Evolutionary conservation across 2,797 vertebrate genomes (phyloP).

Genomic region (Sitta carolinensis): DNA sequence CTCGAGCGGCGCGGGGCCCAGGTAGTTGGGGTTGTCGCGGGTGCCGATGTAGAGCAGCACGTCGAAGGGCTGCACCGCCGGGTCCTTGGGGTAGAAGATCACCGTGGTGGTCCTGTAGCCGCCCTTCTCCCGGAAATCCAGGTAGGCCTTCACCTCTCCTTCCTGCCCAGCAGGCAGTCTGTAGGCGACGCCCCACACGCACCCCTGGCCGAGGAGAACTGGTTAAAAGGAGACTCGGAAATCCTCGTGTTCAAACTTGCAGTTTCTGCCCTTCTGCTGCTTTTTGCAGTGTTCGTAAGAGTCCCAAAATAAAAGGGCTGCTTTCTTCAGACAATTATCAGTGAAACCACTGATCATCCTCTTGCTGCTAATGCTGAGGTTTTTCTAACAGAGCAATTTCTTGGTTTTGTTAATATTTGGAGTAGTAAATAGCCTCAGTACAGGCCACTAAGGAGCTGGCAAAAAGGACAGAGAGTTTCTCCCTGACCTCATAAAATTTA

Average conservation of each 20-base stretch:
- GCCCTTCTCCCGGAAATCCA: conserved; percentile 95
- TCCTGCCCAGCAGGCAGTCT: conserved; percentile 89
- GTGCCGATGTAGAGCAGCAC: conserved; percentile 93
- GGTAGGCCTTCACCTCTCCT: conserved; percentile 91
- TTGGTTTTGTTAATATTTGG: neutral
- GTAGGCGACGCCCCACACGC: conserved; percentile 97
- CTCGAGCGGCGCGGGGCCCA: conserved; percentile 94
- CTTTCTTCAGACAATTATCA: neutral
- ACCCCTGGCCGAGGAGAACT: conserved; percentile 77
- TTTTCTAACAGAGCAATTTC: neutral
- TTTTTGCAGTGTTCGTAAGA: neutral
- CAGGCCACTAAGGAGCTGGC: neutral
- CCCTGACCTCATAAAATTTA: neutral
- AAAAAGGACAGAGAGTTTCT: neutral
- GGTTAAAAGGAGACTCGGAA: neutral
- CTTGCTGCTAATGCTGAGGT: neutral
- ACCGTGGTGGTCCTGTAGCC: conserved; percentile 90
- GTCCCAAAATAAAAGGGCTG: neutral
- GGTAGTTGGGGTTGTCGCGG: conserved; percentile 91
- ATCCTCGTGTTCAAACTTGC: neutral
- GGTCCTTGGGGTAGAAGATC: conserved; percentile 86
- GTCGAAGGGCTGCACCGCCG: conserved; percentile 75
- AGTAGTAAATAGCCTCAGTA: neutral
- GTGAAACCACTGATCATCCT: neutral
- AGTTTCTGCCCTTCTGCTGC: neutral